A percentile compares a stretch with the other conserved stretches of the same genome.
Conservation (phyloP, 2,888 invertebrate species). For the Gymnosoma rotundatum region DNA sequence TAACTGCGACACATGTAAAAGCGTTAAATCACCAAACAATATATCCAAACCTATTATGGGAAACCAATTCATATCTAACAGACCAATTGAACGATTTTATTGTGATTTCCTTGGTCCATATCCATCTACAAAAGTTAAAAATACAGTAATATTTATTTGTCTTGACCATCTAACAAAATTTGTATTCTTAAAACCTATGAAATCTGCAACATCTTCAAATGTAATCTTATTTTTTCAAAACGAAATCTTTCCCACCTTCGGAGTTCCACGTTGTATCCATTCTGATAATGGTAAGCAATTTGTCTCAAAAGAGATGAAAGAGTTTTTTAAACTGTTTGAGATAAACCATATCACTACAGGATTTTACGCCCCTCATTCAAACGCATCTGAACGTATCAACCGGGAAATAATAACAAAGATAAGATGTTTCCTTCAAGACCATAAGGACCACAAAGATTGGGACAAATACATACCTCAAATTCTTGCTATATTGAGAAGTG, state of each 20-base stretch:
- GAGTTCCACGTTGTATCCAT: background rate
- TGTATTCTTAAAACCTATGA: background rate
- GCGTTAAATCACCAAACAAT: background rate
- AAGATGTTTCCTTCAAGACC: too few relatives aligned
- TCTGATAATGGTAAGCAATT: background rate
- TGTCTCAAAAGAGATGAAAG: too few relatives aligned
- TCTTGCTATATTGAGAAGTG: background rate
- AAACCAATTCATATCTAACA: background rate
- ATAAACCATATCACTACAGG: background rate
- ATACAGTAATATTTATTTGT: background rate
- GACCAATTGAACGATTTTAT: background rate
- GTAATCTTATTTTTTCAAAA: background rate
- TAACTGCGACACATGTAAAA: background rate
- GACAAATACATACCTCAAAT: too few relatives aligned
- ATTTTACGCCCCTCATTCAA: too few relatives aligned
- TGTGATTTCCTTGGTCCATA: background rate
- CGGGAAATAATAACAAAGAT: background rate
- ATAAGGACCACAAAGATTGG: too few relatives aligned
- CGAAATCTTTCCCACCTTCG: background rate
- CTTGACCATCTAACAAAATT: background rate
- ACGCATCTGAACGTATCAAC: background rate
- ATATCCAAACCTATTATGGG: background rate
- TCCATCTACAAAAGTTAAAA: background rate
- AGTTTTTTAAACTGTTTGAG: background rate
- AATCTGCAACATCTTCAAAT: background rate